These are phyloP conservation scores for Grammomys surdaster DNA, from an alignment of 2,113 vertebrate genomes.

Conservation along the genomic window DNA sequence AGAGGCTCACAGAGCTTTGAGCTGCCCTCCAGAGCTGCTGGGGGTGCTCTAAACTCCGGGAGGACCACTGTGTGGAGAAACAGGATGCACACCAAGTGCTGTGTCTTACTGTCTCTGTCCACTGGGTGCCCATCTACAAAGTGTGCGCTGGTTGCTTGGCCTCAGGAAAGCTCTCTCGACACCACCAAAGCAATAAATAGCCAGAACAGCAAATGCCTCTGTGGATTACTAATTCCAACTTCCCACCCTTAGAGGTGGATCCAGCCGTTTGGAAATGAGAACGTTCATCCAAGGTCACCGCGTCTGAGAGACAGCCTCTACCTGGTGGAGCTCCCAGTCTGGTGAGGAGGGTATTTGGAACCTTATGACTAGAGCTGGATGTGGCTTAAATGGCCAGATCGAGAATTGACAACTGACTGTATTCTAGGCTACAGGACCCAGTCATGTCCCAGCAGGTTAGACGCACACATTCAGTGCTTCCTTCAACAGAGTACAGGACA, in stretches of 20 bases:
- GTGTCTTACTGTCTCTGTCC: not conserved
- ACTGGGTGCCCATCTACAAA: not conserved
- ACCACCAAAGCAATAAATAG: not conserved
- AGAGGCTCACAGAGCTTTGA: not conserved
- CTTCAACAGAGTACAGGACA: not conserved
- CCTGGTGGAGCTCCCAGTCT: not conserved
- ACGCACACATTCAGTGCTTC: not conserved
- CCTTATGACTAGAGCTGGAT: not conserved
- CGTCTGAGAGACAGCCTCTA: not conserved
- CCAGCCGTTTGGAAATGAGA: conserved; percentile 30
- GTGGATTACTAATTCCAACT: not conserved
- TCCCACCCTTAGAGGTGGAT: not conserved
- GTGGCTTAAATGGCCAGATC: not conserved
- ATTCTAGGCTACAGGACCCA: not conserved
- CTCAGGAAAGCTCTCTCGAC: not conserved
- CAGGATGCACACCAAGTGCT: not conserved
- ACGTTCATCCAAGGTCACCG: not conserved
- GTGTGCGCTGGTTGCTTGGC: not conserved
- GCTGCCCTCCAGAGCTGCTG: conserved; percentile 16
- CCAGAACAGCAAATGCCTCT: not conserved
- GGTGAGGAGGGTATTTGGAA: not conserved
- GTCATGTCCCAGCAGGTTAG: not conserved
- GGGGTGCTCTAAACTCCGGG: not conserved
- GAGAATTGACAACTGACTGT: not conserved
- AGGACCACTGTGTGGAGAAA: not conserved